Base-by-base conservation (phyloP, 64 coral and sea anemone genomes). In the Porites australiensis region DNA sequence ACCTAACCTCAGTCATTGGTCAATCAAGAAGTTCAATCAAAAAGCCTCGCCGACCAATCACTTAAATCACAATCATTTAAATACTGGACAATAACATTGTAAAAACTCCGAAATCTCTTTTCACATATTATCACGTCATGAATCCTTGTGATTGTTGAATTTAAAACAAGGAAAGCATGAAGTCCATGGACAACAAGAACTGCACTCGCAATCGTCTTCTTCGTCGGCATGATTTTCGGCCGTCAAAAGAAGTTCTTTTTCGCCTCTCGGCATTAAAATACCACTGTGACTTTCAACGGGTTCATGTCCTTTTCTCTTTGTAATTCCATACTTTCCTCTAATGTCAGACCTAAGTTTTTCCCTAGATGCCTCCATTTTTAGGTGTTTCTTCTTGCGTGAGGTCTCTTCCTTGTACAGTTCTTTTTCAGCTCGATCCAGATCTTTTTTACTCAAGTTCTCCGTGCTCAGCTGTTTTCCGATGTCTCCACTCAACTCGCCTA, bases 301-400 rank as follows among this genome's bases (percentile, higher is more conserved):
- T 3, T 94, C 77, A 12, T 98, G 92, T 6, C 68, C 64, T 88
- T 87, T 90, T 58, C 92, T 90, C 74, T 91, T 98, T 82, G 83
- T 64, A 47, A 98, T 98, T 22, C 95, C 95, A 55, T 98, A 98
- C 27, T 98, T 98, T 60, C 74, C 79, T 67, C 88, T 65, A 13
- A 98, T 98, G 19, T 82, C 58, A 12, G 75, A 70, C n/a, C 95
- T 54, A 52, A 82, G 16, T 64, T 84, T 94, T 74, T 92, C 69
- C 65, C 95, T 91, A 58, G 86, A 58, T 4, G 77, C 92, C 74
- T 98, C 95, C 55, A 75, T 82, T 47, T 84, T 70, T 47, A 74
- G 7, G 54, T 94, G 71, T 75, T 87, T 90, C 82, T 91, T 94
- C 19, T 72, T 87, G 1, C 95, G 88, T 11, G 69, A 49, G n/a